Evolutionary conservation across 2,797 vertebrate genomes (phyloP), one percentile per base, ranked within the genome.

Genomic region (Alectoris magna): DNA sequence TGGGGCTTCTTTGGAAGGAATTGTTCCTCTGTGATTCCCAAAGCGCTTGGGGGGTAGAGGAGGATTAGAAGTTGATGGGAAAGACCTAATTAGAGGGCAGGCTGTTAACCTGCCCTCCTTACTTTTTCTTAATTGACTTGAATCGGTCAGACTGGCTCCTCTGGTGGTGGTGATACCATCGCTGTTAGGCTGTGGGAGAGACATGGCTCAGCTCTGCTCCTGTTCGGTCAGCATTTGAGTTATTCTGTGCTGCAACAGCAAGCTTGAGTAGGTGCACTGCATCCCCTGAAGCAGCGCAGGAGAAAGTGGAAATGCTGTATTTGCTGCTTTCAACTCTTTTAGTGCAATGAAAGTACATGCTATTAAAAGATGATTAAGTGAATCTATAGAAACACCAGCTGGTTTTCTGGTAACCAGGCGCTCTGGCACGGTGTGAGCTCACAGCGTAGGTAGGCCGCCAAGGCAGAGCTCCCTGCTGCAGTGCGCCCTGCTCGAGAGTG

Each of bases 351-450:
- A 88, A 94, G 94, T 80, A 80, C 34, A 14, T 63, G 90, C 94
- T 96, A 91, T 96, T 96, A 96, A 94, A 95, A 94, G 95, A 90
- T 36, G 70, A 92, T 96, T 94, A 93, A 86, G 92, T 3, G 39
- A 80, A 93, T 90, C 81, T 90, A 70, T 87, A 12, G 81, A 80
- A 94, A 88, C 88, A 87, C 93, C 94, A 94, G 90, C 90, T 94
- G 96, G 72, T 39, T 94, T 80, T 79, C 88, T 94, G 94, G 55
- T 62, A 69, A 44, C n/a, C 8, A 17, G 84, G 72, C 27, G 71
- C 75, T 88, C 36, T 23, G 43, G 88, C 60, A 3, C 11, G 69
- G 87, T 60, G 43, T 73, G 88, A 70, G 55, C 48, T 78, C 1
- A 2, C 22, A 29, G 87, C 1, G 31, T 79, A 84, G 93, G 91